phyloP scores from a whole-genome alignment of 2,113 vertebrate genomes.

The Pardalotus punctatus region DNA sequence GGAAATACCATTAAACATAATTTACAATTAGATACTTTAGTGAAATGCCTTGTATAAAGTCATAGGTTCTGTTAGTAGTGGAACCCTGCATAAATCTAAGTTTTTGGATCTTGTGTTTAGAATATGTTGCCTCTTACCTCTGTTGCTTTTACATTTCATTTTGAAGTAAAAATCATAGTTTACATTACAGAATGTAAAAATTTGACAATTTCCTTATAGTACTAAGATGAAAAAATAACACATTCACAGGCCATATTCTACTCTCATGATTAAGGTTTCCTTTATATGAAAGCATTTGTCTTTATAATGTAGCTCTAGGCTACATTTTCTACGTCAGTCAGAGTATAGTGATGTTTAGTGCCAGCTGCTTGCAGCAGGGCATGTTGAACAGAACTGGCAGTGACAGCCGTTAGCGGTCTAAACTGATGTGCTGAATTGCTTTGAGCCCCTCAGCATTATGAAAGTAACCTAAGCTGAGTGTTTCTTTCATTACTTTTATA shows the following conservation, averaged over 20 bases:
- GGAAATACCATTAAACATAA: neutral
- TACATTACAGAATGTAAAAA: neutral
- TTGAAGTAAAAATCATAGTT: constrained; percentile 29
- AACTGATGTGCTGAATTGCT: neutral
- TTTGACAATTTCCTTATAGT: neutral
- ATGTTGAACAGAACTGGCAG: constrained; percentile 27
- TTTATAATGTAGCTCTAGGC: neutral
- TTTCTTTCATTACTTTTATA: neutral
- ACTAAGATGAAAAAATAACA: neutral
- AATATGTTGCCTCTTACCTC: neutral
- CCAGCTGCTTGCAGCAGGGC: constrained; percentile 38
- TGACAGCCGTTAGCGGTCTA: neutral
- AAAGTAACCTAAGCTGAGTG: neutral
- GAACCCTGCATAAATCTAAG: neutral
- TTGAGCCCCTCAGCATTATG: neutral
- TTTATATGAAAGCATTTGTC: neutral
- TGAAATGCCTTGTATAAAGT: neutral
- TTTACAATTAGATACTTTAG: neutral
- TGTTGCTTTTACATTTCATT: neutral
- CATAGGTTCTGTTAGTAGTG: neutral
- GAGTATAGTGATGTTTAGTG: constrained; percentile 23
- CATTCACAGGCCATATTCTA: neutral
- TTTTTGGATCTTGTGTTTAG: neutral
- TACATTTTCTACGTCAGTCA: constrained; percentile 38
- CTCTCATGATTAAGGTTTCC: neutral